Evolutionary conservation across 2,888 invertebrate genomes (phyloP), one percentile per base, ranked within the genome.

Genomic region (Caenorhabditis zanzibari): DNA sequence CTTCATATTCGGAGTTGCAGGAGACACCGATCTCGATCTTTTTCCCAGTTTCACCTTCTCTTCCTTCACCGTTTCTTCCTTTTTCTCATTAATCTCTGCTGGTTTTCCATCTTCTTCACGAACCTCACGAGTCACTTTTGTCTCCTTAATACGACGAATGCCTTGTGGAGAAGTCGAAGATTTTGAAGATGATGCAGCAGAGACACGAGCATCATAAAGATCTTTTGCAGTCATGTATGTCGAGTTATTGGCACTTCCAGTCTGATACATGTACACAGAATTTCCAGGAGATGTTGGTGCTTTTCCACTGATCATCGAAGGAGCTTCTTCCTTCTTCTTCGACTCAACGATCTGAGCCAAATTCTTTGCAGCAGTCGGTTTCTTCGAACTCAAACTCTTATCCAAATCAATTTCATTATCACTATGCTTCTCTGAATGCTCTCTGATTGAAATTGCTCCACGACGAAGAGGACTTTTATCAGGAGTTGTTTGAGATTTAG

Each of bases 41-140:
- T 47, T 61, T 1, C 35, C 59, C n/a, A 80, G 24, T 44, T 80
- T 80, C 64, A 72, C 72, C 68, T 81, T 81, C 61, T 73, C 61
- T 28, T 68, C 82, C 38, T 82, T 82, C 28, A 82, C 74, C 19
- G 77, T 82, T 24, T 82, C 77, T 38, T 82, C 82, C 41, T 77
- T 82, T 26, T 82, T 77, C 52, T 82, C 82, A 41, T 68, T 77
- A 5, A 82, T 56, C 44, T 82, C 59, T 0, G 74, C 56, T 49
- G 82, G 79, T 54, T 74, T 77, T 26, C 82, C 82, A 4, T 59
- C 35, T 28, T 73, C 69, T 47, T 82, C 59, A 26, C 77, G 77
- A 14, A 82, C 69, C 52, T 82, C 82, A n/a, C 82, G 77, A 54
- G 44, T 82, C 59, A 82, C 79, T 68, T 82, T 82, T 14, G 82